These are phyloP conservation scores for Drosophila limbata DNA, from an alignment of 2,888 invertebrate species.

Conservation along the genomic window DNA sequence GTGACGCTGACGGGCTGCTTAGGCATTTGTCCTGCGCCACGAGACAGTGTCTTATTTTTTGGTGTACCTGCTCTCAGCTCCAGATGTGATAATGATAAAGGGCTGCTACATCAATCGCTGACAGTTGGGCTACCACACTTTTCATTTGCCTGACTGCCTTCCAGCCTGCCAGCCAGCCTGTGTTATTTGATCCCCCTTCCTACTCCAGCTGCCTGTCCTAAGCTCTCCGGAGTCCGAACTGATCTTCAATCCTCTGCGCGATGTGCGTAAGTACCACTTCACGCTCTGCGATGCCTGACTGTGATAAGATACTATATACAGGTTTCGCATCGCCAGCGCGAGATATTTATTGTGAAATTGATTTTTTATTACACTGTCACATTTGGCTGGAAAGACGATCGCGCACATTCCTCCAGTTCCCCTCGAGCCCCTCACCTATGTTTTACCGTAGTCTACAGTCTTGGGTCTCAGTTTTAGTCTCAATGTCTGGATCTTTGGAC, in stretches of 20 bases:
- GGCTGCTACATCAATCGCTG: constrained; percentile 82
- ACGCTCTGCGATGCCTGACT: constrained; percentile 72
- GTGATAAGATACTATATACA: constrained; percentile 75
- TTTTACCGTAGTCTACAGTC: background rate
- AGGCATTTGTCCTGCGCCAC: constrained; percentile 77
- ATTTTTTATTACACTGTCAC: constrained; percentile 82
- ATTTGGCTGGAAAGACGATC: constrained; percentile 69
- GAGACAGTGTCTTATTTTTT: constrained; percentile 33
- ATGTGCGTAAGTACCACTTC: constrained; percentile 80
- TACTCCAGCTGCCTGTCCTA: constrained; percentile 4
- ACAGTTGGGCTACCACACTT: constrained; percentile 82
- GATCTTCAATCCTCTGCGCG: constrained; percentile 43
- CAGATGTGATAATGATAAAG: constrained; percentile 82
- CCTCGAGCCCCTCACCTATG: background rate
- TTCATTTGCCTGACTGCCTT: constrained; percentile 65
- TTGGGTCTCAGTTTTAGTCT: constrained; percentile 15
- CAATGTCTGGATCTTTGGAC: constrained; percentile 29
- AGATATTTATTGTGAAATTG: constrained; percentile 81
- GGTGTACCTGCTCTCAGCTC: constrained; percentile 72
- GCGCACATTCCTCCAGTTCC: constrained; percentile 60
- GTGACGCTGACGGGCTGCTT: constrained; percentile 81
- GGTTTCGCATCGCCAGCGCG: constrained; percentile 61
- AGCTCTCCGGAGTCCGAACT: constrained; percentile 21
- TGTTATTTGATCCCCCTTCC: constrained; percentile 14
- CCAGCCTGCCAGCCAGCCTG: constrained; percentile 22